Conservation (phyloP, 1,140 invertebrate genomes). For the Cydia fagiglandana region DNA sequence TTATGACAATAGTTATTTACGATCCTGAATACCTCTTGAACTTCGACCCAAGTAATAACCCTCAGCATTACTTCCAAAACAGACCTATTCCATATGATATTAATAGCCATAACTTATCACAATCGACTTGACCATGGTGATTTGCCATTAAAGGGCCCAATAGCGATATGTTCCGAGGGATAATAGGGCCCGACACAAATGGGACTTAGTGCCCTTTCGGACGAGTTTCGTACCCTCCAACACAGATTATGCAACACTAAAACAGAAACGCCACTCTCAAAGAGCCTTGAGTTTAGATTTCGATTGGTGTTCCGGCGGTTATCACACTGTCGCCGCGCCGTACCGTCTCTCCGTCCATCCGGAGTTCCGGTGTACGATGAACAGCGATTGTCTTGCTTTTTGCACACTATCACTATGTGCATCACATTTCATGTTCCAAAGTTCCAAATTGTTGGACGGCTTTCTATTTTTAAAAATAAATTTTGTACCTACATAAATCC, state of each 20-base stretch:
- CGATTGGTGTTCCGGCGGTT: too few species aligned
- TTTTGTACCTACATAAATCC: too few species aligned
- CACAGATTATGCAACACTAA: not conserved
- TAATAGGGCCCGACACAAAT: conserved; percentile 62
- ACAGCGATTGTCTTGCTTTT: too few species aligned
- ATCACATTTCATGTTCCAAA: too few species aligned
- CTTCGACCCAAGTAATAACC: not conserved
- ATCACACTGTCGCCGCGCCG: too few species aligned
- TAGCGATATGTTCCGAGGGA: conserved; percentile 60
- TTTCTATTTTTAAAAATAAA: too few species aligned
- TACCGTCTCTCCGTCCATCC: too few species aligned
- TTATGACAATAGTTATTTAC: not conserved
- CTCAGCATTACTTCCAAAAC: not conserved
- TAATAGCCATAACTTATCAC: conserved; percentile 49
- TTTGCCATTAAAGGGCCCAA: conserved; percentile 65
- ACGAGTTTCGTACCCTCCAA: not conserved
- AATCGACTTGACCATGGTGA: conserved; percentile 44
- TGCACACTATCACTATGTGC: too few species aligned
- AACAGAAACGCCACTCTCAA: not conserved
- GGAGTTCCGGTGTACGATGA: too few species aligned
- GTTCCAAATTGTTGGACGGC: too few species aligned
- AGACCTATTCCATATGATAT: conserved; percentile 35
- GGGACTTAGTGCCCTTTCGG: conserved; percentile 54
- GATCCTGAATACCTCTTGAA: not conserved
- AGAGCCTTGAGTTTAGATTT: not conserved